Conservation (phyloP, 2,797 vertebrate genomes). For the Pelochelys cantorii region DNA sequence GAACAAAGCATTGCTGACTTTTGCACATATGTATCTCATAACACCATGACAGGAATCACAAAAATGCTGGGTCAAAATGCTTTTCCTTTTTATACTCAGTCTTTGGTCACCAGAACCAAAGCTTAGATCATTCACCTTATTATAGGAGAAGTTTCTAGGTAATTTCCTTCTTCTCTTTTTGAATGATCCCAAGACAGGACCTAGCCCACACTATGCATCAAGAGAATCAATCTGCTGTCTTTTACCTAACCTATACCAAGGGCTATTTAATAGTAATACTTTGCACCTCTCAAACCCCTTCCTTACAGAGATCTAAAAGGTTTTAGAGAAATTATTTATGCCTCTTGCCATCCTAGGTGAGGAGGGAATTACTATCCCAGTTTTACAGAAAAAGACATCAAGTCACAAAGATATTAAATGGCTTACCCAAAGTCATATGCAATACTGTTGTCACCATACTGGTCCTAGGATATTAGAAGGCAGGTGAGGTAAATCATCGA, state of each 20-base stretch:
- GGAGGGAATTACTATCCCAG: background rate
- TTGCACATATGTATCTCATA: background rate
- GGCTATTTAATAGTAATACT: background rate
- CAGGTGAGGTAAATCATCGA: background rate
- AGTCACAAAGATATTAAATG: background rate
- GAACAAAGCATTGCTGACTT: background rate
- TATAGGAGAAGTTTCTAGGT: background rate
- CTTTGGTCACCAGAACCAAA: background rate
- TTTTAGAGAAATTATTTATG: background rate
- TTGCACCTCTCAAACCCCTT: background rate
- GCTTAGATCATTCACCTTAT: constrained; percentile 21
- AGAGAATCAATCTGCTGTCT: constrained; percentile 28
- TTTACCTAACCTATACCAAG: constrained; percentile 14
- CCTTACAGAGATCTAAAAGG: background rate
- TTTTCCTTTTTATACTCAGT: constrained; percentile 8
- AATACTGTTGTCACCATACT: background rate
- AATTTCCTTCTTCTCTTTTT: constrained; percentile 27
- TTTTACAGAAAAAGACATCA: background rate
- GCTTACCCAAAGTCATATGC: background rate
- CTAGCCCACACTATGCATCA: constrained; percentile 15
- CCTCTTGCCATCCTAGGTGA: background rate
- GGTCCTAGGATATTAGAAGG: background rate
- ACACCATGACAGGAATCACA: background rate
- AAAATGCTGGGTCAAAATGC: background rate
- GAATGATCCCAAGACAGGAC: constrained; percentile 35